phyloP scores from a whole-genome alignment of 2,888 invertebrate species.

The Acrobeloides nanus region DNA sequence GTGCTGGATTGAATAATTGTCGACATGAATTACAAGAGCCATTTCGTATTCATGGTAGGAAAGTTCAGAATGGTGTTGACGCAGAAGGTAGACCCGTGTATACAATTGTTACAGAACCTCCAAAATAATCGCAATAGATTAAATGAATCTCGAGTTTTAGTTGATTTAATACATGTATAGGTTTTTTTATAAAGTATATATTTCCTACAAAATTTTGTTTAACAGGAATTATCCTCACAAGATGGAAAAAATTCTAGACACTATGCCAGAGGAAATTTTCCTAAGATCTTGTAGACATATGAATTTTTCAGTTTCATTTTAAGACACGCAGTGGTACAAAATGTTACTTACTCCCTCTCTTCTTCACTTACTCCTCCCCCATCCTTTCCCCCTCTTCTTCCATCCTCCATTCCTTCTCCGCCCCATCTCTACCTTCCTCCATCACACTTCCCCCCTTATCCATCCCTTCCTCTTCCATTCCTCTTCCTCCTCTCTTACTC shows the following conservation, averaged over 20 bases:
- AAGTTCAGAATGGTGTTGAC: slow-evolving; percentile 41
- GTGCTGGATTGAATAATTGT: slow-evolving; percentile 81
- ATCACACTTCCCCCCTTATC: not conserved
- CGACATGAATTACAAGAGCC: slow-evolving; percentile 63
- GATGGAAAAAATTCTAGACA: too few species aligned
- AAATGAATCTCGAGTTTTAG: too few species aligned
- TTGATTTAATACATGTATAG: too few species aligned
- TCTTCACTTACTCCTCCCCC: too few species aligned
- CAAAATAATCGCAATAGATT: not conserved
- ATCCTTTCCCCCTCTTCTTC: not conserved
- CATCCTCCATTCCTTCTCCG: not conserved
- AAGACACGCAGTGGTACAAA: not conserved
- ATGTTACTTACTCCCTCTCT: not conserved
- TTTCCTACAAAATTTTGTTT: too few species aligned
- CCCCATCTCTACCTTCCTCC: too few species aligned
- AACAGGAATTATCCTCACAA: too few species aligned
- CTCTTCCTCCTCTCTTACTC: not conserved
- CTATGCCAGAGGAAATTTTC: too few species aligned
- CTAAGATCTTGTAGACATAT: slow-evolving; percentile 1
- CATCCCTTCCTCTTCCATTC: not conserved
- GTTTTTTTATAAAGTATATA: too few species aligned
- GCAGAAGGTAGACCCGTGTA: slow-evolving; percentile 19
- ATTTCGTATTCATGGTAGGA: slow-evolving; percentile 53
- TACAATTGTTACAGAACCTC: slow-evolving; percentile 20
- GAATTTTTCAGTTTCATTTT: not conserved